These are phyloP conservation scores for Pachyuromys duprasi DNA, from an alignment of 2,797 vertebrate species.

Conservation along the genomic window DNA sequence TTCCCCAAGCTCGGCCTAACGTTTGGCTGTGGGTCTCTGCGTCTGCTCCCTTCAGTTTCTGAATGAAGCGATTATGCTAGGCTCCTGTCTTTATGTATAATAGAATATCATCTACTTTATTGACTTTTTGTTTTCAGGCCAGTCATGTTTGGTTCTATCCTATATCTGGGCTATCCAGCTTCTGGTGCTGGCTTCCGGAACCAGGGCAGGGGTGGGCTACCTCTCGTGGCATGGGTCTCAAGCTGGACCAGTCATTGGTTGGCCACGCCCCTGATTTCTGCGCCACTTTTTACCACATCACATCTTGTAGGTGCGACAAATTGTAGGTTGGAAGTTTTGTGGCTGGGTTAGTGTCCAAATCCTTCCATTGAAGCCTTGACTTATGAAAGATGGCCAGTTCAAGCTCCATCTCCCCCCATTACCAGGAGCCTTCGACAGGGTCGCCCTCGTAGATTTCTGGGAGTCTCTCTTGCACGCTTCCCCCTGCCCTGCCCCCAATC, in stretches of 20 bases:
- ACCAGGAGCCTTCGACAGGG: not conserved
- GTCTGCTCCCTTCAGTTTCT: not conserved
- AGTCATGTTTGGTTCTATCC: not conserved
- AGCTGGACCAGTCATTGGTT: not conserved
- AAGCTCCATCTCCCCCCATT: not conserved
- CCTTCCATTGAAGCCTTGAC: not conserved
- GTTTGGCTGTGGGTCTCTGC: not conserved
- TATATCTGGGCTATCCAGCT: not conserved
- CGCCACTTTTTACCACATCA: not conserved
- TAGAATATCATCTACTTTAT: not conserved
- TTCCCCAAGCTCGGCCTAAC: not conserved
- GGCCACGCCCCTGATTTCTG: not conserved
- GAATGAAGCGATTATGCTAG: not conserved
- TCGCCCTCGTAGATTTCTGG: not conserved
- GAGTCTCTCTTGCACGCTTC: not conserved
- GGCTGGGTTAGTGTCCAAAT: not conserved
- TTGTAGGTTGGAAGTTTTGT: not conserved
- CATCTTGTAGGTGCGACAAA: not conserved
- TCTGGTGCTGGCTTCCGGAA: not conserved
- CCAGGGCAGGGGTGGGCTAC: not conserved
- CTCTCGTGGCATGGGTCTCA: not conserved
- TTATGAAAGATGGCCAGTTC: not conserved
- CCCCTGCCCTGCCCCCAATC: not conserved
- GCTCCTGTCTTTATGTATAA: not conserved
- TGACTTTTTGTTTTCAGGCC: not conserved